phyloP scores from a whole-genome alignment of 1,140 invertebrate species.

The Penaeus japonicus region DNA sequence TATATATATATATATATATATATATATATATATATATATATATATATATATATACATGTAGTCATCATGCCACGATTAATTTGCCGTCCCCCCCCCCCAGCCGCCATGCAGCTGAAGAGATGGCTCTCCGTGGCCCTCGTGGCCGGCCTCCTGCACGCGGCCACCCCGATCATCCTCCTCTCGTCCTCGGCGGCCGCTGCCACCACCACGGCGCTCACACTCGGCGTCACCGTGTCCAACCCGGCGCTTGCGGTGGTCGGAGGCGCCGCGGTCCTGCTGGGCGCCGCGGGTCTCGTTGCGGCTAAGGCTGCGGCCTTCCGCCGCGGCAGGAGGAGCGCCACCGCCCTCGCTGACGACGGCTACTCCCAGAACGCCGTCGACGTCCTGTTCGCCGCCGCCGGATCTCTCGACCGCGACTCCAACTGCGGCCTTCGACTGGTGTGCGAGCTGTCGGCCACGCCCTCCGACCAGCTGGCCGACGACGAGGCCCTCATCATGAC shows the following conservation, averaged over 20 bases:
- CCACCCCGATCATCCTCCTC: background rate
- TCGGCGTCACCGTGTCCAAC: background rate
- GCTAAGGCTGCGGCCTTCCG: background rate
- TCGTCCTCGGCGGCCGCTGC: background rate
- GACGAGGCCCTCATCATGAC: constrained; percentile 15
- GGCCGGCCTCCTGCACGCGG: background rate
- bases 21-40: no score
- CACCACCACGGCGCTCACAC: background rate
- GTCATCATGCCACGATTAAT: no score
- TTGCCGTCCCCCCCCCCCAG: background rate
- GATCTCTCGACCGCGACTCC: background rate
- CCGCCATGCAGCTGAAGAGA: constrained; percentile 25
- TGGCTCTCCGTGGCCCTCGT: constrained; percentile 3
- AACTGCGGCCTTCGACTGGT: constrained; percentile 30
- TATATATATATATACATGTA: no score
- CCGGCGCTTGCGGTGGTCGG: constrained; percentile 6
- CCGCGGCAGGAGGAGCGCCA: background rate
- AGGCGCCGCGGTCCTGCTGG: constrained; percentile 3
- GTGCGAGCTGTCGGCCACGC: constrained; percentile 30
- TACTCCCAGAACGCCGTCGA: background rate
- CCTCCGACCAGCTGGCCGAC: background rate
- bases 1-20: no score
- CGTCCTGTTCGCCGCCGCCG: background rate
- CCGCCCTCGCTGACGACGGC: background rate
- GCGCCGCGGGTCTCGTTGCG: background rate